These are phyloP conservation scores for Azemiops feae DNA, from an alignment of 2,113 vertebrate species.

Conservation along the genomic window DNA sequence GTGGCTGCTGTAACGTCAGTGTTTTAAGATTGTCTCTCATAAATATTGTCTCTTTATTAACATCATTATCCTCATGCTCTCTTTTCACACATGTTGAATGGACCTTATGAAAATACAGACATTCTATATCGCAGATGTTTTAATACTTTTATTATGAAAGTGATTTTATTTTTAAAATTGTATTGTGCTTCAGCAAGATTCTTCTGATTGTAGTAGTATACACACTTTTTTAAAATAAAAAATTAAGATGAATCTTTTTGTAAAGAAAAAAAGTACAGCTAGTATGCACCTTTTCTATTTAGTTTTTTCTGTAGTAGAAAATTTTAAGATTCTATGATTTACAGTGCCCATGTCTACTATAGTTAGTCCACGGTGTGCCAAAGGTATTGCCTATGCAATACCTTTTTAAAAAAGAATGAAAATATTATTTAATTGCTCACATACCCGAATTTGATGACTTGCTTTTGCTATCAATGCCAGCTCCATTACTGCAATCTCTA, in stretches of 20 bases:
- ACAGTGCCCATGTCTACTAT: not conserved
- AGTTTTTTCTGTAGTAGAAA: too few species aligned
- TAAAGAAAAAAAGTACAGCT: too few species aligned
- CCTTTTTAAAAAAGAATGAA: not conserved
- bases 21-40: slow-evolving; percentile 17
- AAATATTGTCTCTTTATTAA: slow-evolving; percentile 1
- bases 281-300: too few species aligned
- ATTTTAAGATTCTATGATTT: too few species aligned
- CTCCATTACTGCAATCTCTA: not conserved
- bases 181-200: too few species aligned
- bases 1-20: slow-evolving; percentile 34
- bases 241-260: not conserved
- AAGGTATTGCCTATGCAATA: not conserved
- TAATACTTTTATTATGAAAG: not conserved
- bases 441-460: too few species aligned
- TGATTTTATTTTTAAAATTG: too few species aligned
- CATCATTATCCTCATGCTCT: not conserved
- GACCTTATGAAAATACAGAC: not conserved
- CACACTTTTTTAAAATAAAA: too few species aligned
- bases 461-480: too few species aligned
- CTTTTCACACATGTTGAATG: slow-evolving; percentile 14
- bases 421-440: not conserved
- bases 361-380: not conserved
- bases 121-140: not conserved
- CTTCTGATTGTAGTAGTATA: too few species aligned